phyloP scores from a whole-genome alignment of 2,888 invertebrate species.

The Charanyca ferruginea region DNA sequence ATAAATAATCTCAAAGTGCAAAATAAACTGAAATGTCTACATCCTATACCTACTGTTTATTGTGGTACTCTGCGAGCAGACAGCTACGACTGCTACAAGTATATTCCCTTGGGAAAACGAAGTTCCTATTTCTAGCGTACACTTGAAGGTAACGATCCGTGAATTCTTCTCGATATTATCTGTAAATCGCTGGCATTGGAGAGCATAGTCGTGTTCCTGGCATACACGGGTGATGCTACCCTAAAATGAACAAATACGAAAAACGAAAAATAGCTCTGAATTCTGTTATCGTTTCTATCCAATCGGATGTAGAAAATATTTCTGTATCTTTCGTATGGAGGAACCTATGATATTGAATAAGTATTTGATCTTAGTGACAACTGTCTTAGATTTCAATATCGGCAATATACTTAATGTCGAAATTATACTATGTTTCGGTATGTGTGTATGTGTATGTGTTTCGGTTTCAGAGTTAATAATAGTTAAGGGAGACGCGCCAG shows the following conservation, averaged over 20 bases:
- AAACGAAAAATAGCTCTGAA: constrained; percentile 9
- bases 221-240: not conserved
- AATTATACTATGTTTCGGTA: too few relatives aligned
- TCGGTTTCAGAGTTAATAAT: too few relatives aligned
- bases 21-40: not conserved
- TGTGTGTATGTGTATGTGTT: too few relatives aligned
- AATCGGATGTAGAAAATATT: constrained; percentile 9
- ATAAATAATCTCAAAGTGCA: too few relatives aligned
- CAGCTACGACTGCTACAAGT: too few relatives aligned
- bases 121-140: constrained; percentile 11
- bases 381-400: too few relatives aligned
- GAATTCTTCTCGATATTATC: constrained; percentile 30
- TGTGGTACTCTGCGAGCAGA: not conserved
- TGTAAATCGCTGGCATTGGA: constrained; percentile 16
- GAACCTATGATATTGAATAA: not conserved
- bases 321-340: not conserved
- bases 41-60: too few relatives aligned
- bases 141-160: constrained; percentile 7
- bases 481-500: too few relatives aligned
- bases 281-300: constrained; percentile 2
- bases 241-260: constrained; percentile 1
- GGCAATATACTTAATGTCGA: too few relatives aligned
- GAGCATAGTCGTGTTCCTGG: constrained; percentile 8
- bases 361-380: not conserved
- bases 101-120: constrained; percentile 9